phyloP scores from a whole-genome alignment of 2,888 invertebrate genomes.

The Myopa tessellatipennis region DNA sequence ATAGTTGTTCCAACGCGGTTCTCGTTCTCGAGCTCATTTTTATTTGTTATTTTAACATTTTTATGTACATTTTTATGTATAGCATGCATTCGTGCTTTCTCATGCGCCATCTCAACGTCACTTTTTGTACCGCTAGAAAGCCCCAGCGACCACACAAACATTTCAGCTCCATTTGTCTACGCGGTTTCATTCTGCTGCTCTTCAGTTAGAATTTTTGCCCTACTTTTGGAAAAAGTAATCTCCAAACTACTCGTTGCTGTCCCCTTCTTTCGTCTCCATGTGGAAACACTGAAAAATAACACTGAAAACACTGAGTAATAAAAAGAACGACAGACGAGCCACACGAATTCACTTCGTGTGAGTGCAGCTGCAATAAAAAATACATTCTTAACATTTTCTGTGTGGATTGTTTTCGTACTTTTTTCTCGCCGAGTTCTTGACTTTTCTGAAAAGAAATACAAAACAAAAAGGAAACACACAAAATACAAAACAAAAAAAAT shows the following conservation, averaged over 20 bases:
- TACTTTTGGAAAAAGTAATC: conserved; percentile 2
- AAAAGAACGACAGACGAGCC: background rate
- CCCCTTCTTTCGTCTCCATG: too few species aligned
- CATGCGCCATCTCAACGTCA: background rate
- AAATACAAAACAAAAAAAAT: background rate
- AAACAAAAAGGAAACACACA: background rate
- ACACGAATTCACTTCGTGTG: background rate
- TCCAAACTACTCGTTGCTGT: too few species aligned
- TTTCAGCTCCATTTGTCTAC: conserved; percentile 17
- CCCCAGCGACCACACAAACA: conserved; percentile 18
- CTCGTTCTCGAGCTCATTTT: too few species aligned
- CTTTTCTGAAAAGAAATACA: conserved; percentile 11
- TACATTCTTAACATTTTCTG: background rate
- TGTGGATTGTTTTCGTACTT: background rate
- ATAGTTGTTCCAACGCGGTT: too few species aligned
- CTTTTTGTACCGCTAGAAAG: background rate
- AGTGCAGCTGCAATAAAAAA: conserved; percentile 16
- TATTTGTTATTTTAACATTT: too few species aligned
- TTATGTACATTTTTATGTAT: too few species aligned
- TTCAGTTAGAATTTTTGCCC: background rate
- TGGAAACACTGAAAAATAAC: too few species aligned
- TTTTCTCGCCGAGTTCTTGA: background rate
- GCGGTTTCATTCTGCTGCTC: background rate
- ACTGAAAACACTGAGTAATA: background rate
- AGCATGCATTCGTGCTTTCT: background rate